Evolutionary conservation across 2,113 vertebrate species (phyloP).

Genomic region (Tichodroma muraria): DNA sequence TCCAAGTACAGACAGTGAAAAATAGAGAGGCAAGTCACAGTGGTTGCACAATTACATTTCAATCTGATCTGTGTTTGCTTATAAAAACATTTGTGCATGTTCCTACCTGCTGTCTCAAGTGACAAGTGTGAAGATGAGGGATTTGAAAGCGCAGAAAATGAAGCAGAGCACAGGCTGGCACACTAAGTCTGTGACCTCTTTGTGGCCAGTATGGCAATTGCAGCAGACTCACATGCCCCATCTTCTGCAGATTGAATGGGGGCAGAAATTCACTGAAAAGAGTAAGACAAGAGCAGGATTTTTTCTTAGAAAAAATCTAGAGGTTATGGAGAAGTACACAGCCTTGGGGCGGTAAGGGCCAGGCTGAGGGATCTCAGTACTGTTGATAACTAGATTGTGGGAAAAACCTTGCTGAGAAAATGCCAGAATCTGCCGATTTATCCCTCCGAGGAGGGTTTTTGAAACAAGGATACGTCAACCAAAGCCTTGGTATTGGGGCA

Average conservation of each 20-base stretch:
- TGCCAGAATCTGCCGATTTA: background rate
- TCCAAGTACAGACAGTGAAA: background rate
- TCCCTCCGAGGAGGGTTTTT: background rate
- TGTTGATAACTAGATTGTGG: background rate
- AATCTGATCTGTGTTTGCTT: background rate
- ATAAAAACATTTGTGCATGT: background rate
- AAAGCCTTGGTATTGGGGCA: background rate
- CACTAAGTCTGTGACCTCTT: background rate
- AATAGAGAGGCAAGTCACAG: background rate
- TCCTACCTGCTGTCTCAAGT: background rate
- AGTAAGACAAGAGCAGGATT: background rate
- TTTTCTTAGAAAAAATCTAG: background rate
- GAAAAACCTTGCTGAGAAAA: background rate
- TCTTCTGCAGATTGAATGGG: background rate
- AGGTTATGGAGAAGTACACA: accelerated
- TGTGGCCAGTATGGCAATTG: background rate
- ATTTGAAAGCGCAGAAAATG: background rate
- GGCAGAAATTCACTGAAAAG: background rate
- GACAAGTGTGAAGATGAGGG: background rate
- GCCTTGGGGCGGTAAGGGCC: accelerated
- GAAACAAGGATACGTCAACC: background rate
- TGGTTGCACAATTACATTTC: background rate
- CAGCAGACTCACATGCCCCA: background rate
- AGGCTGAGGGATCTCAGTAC: background rate
- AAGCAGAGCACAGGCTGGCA: background rate